Percentiles rank a stretch among this genome's conserved stretches.
phyloP scores from a whole-genome alignment of 2,797 vertebrate species.

The Distichodus sexfasciatus region DNA sequence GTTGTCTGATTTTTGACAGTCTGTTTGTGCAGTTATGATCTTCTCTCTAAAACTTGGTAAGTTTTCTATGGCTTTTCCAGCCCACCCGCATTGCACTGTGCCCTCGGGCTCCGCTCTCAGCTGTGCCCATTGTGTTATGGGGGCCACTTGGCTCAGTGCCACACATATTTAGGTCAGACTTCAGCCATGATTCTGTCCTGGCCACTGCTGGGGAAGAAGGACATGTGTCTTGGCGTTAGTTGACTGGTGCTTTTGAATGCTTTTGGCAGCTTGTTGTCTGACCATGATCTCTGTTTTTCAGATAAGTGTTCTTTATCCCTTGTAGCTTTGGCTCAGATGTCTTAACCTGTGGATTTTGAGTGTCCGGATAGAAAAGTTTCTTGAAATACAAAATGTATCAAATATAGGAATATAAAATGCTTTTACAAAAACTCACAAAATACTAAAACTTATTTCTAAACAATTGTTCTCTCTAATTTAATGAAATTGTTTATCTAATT shows the following conservation, averaged over 20 bases:
- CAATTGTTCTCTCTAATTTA: too few relatives aligned
- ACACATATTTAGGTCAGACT: slow-evolving; percentile 51
- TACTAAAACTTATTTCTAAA: too few relatives aligned
- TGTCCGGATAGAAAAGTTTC: neutral
- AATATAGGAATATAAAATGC: too few relatives aligned
- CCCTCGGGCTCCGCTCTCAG: slow-evolving; percentile 22
- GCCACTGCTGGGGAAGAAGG: slow-evolving; percentile 25
- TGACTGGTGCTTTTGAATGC: slow-evolving; percentile 34
- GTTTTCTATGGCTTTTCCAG: neutral
- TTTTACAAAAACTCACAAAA: too few relatives aligned
- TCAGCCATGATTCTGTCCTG: slow-evolving; percentile 27
- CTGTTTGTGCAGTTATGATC: neutral
- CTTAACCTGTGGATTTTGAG: slow-evolving; percentile 4
- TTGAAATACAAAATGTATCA: too few relatives aligned
- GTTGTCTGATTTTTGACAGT: neutral
- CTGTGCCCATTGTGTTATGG: slow-evolving; percentile 37
- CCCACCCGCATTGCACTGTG: slow-evolving; percentile 23
- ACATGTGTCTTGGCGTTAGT: slow-evolving; percentile 30
- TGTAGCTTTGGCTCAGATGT: slow-evolving; percentile 6
- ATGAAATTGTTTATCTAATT: too few relatives aligned
- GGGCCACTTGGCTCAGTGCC: slow-evolving; percentile 35
- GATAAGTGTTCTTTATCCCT: slow-evolving; percentile 4
- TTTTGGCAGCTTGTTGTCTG: slow-evolving; percentile 29
- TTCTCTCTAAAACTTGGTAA: neutral
- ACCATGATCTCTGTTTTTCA: slow-evolving; percentile 9